Evolutionary conservation across 2,113 vertebrate genomes (phyloP).

Genomic region (Peromyscus maniculatus): DNA sequence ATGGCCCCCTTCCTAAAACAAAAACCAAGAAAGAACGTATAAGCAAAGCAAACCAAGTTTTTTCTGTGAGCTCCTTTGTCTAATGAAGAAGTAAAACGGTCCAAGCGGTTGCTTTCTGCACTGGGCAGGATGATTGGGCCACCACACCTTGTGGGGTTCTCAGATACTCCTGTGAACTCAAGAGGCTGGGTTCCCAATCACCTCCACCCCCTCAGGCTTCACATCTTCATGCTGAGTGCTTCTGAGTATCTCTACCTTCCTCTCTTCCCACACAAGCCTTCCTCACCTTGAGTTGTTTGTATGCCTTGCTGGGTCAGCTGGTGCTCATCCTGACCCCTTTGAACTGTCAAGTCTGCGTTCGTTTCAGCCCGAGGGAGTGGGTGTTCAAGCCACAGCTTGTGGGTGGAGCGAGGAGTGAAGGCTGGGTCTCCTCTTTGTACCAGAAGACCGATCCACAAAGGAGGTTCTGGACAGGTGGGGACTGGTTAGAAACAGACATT

Average conservation of each 20-base stretch:
- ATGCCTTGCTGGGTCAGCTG: background rate
- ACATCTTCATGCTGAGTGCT: background rate
- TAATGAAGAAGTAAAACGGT: background rate
- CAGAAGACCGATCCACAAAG: background rate
- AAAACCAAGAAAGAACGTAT: background rate
- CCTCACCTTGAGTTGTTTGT: rapidly evolving
- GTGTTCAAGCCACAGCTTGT: background rate
- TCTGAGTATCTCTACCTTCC: background rate
- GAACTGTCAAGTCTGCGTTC: background rate
- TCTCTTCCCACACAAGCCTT: background rate
- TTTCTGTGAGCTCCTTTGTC: background rate
- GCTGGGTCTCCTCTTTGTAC: background rate
- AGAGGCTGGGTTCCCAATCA: background rate
- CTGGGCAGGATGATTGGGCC: background rate
- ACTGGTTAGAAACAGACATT: background rate
- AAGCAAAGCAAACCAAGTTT: background rate
- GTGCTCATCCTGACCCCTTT: background rate
- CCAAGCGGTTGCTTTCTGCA: background rate
- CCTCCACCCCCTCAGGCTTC: too few species aligned
- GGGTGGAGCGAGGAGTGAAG: background rate
- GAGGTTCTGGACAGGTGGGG: background rate
- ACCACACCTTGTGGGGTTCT: background rate
- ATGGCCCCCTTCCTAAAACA: background rate
- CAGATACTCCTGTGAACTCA: background rate
- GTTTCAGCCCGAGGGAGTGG: background rate